Base-by-base conservation (phyloP, 2,888 invertebrate species). In the Isoperla grammatica region DNA sequence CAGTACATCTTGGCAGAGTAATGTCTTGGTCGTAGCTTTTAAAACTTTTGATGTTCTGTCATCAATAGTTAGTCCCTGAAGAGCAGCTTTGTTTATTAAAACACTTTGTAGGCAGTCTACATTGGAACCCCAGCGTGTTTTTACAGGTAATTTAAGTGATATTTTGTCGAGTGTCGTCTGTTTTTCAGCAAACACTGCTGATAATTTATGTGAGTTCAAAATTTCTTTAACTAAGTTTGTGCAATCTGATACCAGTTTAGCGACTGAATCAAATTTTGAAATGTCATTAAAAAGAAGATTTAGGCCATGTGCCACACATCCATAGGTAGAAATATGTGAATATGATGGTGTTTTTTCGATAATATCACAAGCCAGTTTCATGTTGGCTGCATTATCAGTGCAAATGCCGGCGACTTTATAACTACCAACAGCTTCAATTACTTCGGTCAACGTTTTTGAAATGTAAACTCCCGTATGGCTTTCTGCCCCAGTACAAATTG, bases 21-120 rank as follows among this genome's bases (percentile, higher is more conserved):
- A 3, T 5, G 2, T 39, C 12, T 35, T 53, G 6, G 39, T 53
- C 8, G 13, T 17, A 13, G 35, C 19, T 2, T 15, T 17, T 9
- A 53, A 17, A 35, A 19, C 17, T 53, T 19, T 22, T 12, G 19
- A n/a, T 13, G 60, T 57, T 62, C 63, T 64, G n/a, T 61, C 42
- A 19, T 64, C 59, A 57, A 65, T 66, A 35, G 64, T 66, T 20
- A 67, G 55, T 13, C 60, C 40, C 61, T 67, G 66, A 29, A 68
- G 61, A 59, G 65, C 65, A 6, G 64, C 62, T 63, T 67, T 68
- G 54, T 64, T 67, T 39, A 62, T 59, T 45, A 63, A 42, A 12
- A 67, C 43, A 59, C 65, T 67, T 29, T 68, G 64, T 23, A 67
- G 61, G 54, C 35, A 53, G 15, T 17, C 37, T 11, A 53, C 53